These are phyloP conservation scores for Rhorus exstirpatorius DNA, from an alignment of 2,888 invertebrate species.

Conservation along the genomic window DNA sequence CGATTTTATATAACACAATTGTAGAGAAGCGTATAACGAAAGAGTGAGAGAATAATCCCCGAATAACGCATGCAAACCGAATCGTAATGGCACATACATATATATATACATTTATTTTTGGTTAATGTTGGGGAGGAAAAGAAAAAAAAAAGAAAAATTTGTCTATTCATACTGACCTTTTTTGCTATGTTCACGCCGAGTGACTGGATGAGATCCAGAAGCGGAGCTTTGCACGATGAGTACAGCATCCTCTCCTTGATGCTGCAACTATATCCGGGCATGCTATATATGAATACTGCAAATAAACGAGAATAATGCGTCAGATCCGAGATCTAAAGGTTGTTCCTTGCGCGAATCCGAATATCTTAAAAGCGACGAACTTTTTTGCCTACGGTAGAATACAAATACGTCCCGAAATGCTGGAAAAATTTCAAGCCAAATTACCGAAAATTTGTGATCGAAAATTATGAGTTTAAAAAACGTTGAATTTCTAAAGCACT, in stretches of 20 bases:
- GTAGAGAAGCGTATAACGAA: slow-evolving; percentile 47
- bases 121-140: slow-evolving; percentile 36
- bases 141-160: slow-evolving; percentile 13
- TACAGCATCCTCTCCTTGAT: slow-evolving; percentile 99
- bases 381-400: too few relatives aligned
- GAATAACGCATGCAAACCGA: slow-evolving; percentile 60
- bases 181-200: slow-evolving; percentile 93
- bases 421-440: too few relatives aligned
- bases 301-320: slow-evolving; percentile 72
- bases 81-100: neutral
- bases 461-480: too few relatives aligned
- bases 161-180: slow-evolving; percentile 89
- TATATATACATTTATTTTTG: neutral
- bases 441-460: too few relatives aligned
- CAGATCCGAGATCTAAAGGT: neutral
- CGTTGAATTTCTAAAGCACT: too few relatives aligned
- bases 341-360: too few relatives aligned
- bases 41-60: slow-evolving; percentile 44
- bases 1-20: slow-evolving; percentile 51
- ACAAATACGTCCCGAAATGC: neutral
- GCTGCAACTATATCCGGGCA: slow-evolving; percentile 98
- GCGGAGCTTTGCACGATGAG: slow-evolving; percentile 98
- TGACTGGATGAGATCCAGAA: slow-evolving; percentile 93
- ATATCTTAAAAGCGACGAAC: too few relatives aligned
- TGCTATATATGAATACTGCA: slow-evolving; percentile 98